Base-by-base conservation (phyloP, 2,113 vertebrate species). In the Chascanopsetta lugubris region DNA sequence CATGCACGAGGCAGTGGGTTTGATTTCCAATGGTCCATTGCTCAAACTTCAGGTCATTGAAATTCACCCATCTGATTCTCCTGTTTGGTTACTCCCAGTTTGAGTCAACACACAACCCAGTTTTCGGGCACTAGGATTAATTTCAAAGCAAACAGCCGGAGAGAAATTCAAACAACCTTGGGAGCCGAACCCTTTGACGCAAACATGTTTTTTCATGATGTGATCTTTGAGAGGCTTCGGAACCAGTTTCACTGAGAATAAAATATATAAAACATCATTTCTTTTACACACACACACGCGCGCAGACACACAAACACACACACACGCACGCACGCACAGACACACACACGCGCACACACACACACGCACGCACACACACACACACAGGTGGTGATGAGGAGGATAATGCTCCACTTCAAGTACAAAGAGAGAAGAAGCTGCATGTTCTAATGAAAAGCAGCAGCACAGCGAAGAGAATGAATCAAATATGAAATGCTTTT, bases 121-220 rank as follows among this genome's bases (percentile, higher is more conserved):
- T n/a, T 50, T n/a, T 46, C n/a, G 20, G 15, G 50, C 5, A 1
- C 21, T 8, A 4, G 5, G 4, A 48, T 21, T 40, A 17, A 22
- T 56, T 65, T 54, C 32, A 60, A 74, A 58, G 47, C 26, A 51
- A 69, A 69, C 17, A 75, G 12, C 48, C 8, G 2, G 11, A 72
- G 0, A 57, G 13, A 25, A 48, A 42, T 29, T 25, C 57, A 83
- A 26, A 49, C 64, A 0, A 57, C 38, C 2, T 11, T 32, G 17
- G 1, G 29, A 20, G 24, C 21, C 10, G 36, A 15, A 55, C 8
- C 13, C 13, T 32, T 27, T 56, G 21, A 67, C 54, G 11, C 21
- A 36, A 24, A 32, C 4, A 30, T 6, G 20, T 54, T 18, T 32
- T 8, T 18, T 32, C 6, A 46, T 43, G 57, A 72, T 36, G 8